Conservation (phyloP, 2,888 invertebrate genomes). For the Argyresthia goedartella region DNA sequence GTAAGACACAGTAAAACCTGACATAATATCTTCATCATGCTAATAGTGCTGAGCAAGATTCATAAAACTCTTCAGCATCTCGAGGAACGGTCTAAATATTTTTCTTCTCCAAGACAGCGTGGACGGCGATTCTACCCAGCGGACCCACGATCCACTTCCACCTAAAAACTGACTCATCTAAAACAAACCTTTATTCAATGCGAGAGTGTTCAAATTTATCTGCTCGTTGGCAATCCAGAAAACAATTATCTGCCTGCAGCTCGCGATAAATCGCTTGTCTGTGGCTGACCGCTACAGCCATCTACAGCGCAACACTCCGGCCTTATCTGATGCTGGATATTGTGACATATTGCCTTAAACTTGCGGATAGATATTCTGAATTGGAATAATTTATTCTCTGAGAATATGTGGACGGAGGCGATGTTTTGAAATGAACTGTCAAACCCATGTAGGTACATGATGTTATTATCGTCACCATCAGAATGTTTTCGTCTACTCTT, state of each 20-base stretch:
- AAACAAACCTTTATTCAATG: not conserved
- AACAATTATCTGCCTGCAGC: slow-evolving; percentile 37
- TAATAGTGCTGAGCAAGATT: too few species aligned
- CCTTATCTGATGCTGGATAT: slow-evolving; percentile 33
- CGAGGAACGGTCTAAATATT: too few species aligned
- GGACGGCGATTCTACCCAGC: slow-evolving; percentile 18
- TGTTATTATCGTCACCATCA: too few species aligned
- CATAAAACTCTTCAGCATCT: too few species aligned
- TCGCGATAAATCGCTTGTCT: slow-evolving; percentile 40
- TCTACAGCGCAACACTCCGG: slow-evolving; percentile 17
- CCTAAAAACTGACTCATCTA: not conserved
- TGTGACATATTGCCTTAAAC: slow-evolving; percentile 34
- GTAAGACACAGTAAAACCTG: too few species aligned
- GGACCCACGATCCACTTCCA: slow-evolving; percentile 42
- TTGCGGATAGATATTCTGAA: not conserved
- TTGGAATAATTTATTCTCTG: too few species aligned
- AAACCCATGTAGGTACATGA: too few species aligned
- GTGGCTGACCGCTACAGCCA: slow-evolving; percentile 31
- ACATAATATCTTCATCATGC: too few species aligned
- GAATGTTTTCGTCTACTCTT: too few species aligned
- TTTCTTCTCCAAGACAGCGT: slow-evolving; percentile 9
- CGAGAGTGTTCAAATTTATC: not conserved
- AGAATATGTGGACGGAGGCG: too few species aligned
- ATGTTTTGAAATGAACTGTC: too few species aligned
- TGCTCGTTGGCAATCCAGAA: slow-evolving; percentile 25